These are phyloP conservation scores for Leptestheria dahalacensis DNA, from an alignment of 1,140 invertebrate genomes.

Conservation along the genomic window DNA sequence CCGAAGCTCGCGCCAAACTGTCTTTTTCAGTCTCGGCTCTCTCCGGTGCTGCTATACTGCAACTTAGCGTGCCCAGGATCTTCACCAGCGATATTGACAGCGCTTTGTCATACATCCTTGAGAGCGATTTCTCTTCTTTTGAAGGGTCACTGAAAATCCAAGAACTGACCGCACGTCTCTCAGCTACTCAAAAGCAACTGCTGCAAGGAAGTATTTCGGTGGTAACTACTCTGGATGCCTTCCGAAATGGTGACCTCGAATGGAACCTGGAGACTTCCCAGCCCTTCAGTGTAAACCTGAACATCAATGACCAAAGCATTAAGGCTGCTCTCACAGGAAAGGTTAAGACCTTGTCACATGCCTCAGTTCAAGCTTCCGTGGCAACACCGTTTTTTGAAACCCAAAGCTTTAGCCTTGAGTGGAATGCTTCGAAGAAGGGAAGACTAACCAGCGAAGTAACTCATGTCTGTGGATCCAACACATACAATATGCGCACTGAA, in stretches of 20 bases:
- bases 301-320: background rate
- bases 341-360: background rate
- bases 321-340: background rate
- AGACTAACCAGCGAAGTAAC: background rate
- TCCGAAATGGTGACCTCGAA: background rate
- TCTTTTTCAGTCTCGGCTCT: no score
- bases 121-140: no score
- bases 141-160: background rate
- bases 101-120: no score
- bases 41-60: no score
- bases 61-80: no score
- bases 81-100: no score
- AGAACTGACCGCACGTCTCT: background rate
- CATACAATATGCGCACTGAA: background rate
- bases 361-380: background rate
- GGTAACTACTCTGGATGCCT: background rate
- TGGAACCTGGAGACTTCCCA: constrained; percentile 6
- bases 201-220: background rate
- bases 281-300: background rate
- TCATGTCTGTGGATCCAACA: background rate
- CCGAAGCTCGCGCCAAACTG: no score
- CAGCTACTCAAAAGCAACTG: background rate
- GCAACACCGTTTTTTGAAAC: constrained; percentile 3
- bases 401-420: constrained; percentile 1
- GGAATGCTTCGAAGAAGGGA: background rate